Evolutionary conservation across 2,113 vertebrate genomes (phyloP).

Genomic region (Saiga tatarica): DNA sequence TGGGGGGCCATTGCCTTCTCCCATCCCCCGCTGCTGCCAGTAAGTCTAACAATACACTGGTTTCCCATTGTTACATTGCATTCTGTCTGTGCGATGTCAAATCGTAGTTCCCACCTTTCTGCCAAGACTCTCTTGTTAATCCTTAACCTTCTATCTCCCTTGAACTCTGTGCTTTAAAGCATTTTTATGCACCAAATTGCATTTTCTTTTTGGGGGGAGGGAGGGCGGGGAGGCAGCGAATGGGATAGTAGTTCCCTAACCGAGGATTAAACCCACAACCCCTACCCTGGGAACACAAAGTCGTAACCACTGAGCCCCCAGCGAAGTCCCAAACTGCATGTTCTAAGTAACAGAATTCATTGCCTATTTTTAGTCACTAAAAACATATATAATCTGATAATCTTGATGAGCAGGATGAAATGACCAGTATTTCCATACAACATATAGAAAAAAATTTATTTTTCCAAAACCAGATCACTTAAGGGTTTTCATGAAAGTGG

Average conservation of each 20-base stretch:
- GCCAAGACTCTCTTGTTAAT: neutral
- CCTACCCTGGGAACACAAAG: neutral
- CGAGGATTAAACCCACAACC: rapidly evolving
- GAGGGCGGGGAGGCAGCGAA: rapidly evolving
- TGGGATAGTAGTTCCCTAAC: neutral
- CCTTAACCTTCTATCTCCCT: neutral
- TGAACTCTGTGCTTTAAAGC: neutral
- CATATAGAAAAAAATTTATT: neutral
- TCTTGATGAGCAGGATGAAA: neutral
- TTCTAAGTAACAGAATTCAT: neutral
- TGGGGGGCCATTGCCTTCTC: too few relatives aligned
- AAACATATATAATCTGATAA: neutral
- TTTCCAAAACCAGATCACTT: neutral
- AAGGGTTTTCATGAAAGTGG: neutral
- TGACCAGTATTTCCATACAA: neutral
- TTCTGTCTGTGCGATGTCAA: neutral
- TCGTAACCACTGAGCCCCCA: neutral
- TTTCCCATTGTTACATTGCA: neutral
- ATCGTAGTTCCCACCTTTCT: neutral
- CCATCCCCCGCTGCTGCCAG: neutral
- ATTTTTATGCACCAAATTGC: neutral
- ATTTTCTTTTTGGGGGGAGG: neutral
- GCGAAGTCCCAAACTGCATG: neutral
- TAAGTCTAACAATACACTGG: neutral
- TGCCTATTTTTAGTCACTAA: neutral